Evolutionary conservation across 2,888 invertebrate genomes (phyloP).

Genomic region (Leucania comma): DNA sequence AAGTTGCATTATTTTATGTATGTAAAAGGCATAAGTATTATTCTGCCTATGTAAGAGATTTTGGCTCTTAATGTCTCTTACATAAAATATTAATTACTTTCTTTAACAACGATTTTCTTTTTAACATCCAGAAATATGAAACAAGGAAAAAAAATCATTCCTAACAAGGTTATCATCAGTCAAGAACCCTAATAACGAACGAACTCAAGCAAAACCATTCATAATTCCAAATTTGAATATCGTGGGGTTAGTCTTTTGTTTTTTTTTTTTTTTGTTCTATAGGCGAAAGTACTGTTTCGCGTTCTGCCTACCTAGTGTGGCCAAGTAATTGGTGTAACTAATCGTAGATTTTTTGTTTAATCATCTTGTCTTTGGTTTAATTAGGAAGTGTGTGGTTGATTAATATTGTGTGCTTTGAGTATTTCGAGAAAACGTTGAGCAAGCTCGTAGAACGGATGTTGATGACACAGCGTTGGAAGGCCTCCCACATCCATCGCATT

Average conservation of each 20-base stretch:
- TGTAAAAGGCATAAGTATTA: no score
- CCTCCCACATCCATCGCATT: no score
- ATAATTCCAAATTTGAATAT: constrained; percentile 87
- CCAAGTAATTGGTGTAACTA: constrained; percentile 59
- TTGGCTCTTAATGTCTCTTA: neutral
- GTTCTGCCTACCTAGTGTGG: constrained; percentile 54
- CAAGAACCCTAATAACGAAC: constrained; percentile 67
- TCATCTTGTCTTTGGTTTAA: constrained; percentile 58
- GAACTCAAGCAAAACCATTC: constrained; percentile 76
- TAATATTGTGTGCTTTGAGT: constrained; percentile 34
- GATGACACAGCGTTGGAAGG: no score
- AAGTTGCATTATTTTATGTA: no score
- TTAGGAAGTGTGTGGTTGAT: constrained; percentile 43
- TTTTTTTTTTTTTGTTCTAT: constrained; percentile 68
- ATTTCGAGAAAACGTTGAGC: neutral
- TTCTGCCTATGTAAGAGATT: neutral
- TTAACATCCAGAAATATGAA: neutral
- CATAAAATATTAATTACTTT: neutral
- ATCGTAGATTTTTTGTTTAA: constrained; percentile 52
- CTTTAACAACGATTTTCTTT: neutral
- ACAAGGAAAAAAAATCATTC: constrained; percentile 2
- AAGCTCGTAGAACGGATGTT: no score
- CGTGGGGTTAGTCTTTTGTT: constrained; percentile 78
- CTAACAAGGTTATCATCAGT: constrained; percentile 48
- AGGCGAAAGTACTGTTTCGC: constrained; percentile 62